These are phyloP conservation scores for Drosophila bifasciata DNA, from an alignment of 1,140 invertebrate genomes.

Conservation along the genomic window DNA sequence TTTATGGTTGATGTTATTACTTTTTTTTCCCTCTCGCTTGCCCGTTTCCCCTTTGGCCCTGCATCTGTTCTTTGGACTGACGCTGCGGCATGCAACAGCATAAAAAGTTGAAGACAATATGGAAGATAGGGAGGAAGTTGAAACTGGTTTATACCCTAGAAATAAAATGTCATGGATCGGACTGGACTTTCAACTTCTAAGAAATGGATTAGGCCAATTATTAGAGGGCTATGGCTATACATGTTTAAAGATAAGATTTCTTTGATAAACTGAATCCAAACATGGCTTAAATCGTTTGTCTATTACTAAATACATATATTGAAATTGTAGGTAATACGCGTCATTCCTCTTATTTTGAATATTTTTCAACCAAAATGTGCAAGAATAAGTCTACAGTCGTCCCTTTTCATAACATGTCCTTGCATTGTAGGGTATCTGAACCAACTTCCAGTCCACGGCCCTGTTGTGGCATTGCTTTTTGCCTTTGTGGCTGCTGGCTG, in stretches of 20 bases:
- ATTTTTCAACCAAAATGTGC: too few relatives aligned
- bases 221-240: too few relatives aligned
- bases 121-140: background rate
- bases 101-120: slow-evolving; percentile 51
- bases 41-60: slow-evolving; percentile 21
- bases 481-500: slow-evolving; percentile 68
- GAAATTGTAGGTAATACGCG: too few relatives aligned
- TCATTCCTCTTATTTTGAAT: too few relatives aligned
- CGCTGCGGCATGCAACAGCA: slow-evolving; percentile 61
- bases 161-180: background rate
- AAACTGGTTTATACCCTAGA: background rate
- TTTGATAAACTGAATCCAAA: too few relatives aligned
- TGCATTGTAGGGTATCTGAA: slow-evolving; percentile 31
- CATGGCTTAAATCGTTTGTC: too few relatives aligned
- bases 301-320: too few relatives aligned
- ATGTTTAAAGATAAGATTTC: too few relatives aligned
- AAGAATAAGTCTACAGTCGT: background rate
- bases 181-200: too few relatives aligned
- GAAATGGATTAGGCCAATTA: too few relatives aligned
- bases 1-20: slow-evolving; percentile 82
- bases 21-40: slow-evolving; percentile 45
- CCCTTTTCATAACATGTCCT: background rate
- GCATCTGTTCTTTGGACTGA: slow-evolving; percentile 18
- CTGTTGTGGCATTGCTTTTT: slow-evolving; percentile 54
- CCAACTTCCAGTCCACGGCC: slow-evolving; percentile 30